Percentiles rank a stretch among this genome's conserved stretches.
phyloP scores from a whole-genome alignment of 2,888 invertebrate genomes.

The Troilus luridus region DNA sequence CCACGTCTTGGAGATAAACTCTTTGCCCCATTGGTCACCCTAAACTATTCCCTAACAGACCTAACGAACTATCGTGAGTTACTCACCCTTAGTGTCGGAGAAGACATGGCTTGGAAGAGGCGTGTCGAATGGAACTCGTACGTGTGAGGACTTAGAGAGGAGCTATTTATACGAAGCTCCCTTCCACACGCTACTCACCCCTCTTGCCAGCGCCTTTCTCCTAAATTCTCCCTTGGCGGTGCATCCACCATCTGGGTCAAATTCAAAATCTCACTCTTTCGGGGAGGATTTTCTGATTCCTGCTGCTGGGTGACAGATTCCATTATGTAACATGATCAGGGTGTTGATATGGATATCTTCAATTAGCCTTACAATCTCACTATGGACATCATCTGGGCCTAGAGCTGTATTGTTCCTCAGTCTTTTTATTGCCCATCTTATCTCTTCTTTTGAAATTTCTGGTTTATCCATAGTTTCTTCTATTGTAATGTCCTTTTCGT shows the following conservation, averaged over 20 bases:
- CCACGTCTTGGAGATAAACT: too few relatives aligned
- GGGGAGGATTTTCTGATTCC: neutral
- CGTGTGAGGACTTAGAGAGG: slow-evolving; percentile 16
- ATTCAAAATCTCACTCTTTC: neutral
- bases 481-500: too few relatives aligned
- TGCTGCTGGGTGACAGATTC: neutral
- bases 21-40: too few relatives aligned
- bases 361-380: too few relatives aligned
- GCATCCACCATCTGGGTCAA: slow-evolving; percentile 10
- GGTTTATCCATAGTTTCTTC: too few relatives aligned
- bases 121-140: slow-evolving; percentile 46
- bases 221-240: slow-evolving; percentile 40
- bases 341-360: too few relatives aligned
- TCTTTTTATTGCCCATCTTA: too few relatives aligned
- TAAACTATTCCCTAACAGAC: neutral
- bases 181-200: neutral
- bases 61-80: neutral
- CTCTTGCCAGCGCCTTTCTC: slow-evolving; percentile 36
- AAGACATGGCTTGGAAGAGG: slow-evolving; percentile 36
- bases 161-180: slow-evolving; percentile 24
- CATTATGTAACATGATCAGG: too few relatives aligned
- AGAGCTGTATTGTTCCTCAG: too few relatives aligned
- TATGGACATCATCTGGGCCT: too few relatives aligned
- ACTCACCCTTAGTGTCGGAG: slow-evolving; percentile 49
- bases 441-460: too few relatives aligned